phyloP scores from a whole-genome alignment of 2,888 invertebrate genomes.

The Octonoba sinensis region DNA sequence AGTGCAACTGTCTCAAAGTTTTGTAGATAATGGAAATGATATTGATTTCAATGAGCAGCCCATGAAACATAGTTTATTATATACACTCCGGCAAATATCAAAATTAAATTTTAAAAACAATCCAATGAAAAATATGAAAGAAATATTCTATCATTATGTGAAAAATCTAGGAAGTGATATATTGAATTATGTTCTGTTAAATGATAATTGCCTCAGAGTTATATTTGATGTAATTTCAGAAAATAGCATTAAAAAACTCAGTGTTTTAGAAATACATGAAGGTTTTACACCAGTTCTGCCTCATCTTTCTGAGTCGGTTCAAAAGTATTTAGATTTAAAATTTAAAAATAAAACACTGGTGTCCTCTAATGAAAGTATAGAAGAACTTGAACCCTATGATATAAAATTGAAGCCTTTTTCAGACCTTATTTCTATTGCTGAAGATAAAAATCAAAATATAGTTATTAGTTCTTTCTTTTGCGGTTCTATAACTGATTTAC shows the following conservation, averaged over 20 bases:
- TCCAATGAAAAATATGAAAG: not conserved
- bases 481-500: not conserved
- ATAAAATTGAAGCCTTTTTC: not conserved
- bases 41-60: not conserved
- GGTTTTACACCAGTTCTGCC: constrained; percentile 8
- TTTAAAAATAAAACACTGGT: constrained; percentile 26
- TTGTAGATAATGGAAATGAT: not conserved
- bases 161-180: constrained; percentile 51
- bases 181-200: constrained; percentile 59
- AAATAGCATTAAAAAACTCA: constrained; percentile 83
- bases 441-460: constrained; percentile 18
- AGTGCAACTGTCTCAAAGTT: not conserved
- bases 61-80: not conserved
- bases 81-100: not conserved
- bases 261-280: constrained; percentile 78
- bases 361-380: not conserved
- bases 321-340: constrained; percentile 5
- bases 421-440: not conserved
- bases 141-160: not conserved
- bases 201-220: constrained; percentile 68
- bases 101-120: not conserved
- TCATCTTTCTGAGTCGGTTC: not conserved
- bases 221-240: constrained; percentile 82
- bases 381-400: not conserved
- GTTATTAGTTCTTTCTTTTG: constrained; percentile 16